Evolutionary conservation across 1,140 invertebrate species (phyloP).

Genomic region (Bicyclus anynana): DNA sequence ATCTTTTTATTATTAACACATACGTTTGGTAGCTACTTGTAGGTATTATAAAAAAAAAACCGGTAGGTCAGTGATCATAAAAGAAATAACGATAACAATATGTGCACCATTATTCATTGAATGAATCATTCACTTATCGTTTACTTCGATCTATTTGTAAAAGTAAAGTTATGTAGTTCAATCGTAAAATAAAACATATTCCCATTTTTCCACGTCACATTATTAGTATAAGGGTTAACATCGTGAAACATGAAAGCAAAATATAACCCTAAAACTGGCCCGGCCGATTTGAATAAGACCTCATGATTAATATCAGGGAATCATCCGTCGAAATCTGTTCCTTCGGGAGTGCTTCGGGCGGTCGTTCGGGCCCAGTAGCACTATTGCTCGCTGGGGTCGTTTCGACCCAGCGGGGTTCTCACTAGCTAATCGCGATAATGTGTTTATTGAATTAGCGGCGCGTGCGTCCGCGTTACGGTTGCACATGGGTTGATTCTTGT

Average conservation of each 20-base stretch:
- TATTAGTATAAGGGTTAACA: background rate
- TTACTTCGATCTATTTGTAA: background rate
- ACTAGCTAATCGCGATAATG: slow-evolving; percentile 73
- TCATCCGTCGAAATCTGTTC: slow-evolving; percentile 53
- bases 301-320: slow-evolving; percentile 55
- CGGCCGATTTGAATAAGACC: slow-evolving; percentile 54
- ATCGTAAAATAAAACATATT: background rate
- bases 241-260: background rate
- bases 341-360: slow-evolving; percentile 37
- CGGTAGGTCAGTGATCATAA: no score
- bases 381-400: slow-evolving; percentile 35
- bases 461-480: slow-evolving; percentile 56
- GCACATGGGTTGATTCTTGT: slow-evolving; percentile 37
- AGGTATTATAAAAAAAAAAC: no score
- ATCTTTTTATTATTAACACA: no score
- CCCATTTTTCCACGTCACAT: background rate
- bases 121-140: no score
- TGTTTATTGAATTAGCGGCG: slow-evolving; percentile 75
- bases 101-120: no score
- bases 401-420: slow-evolving; percentile 46
- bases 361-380: slow-evolving; percentile 29
- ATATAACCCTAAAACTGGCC: slow-evolving; percentile 28
- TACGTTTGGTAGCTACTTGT: no score
- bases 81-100: no score
- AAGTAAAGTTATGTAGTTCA: no score